Conservation (phyloP, 2,797 vertebrate species). For the Florisuga fusca region DNA sequence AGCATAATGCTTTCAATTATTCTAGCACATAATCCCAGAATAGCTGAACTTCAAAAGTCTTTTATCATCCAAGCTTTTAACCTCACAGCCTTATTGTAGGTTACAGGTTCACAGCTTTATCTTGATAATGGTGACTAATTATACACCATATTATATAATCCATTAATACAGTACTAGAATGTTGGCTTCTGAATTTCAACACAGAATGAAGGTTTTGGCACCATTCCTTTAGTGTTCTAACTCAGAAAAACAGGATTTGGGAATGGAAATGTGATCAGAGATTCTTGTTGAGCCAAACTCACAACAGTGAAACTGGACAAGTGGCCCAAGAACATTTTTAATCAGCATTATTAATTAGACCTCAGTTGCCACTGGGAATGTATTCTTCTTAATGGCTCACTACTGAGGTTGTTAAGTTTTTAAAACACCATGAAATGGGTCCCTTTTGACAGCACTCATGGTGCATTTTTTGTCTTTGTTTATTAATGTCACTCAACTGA, state of each 20-base stretch:
- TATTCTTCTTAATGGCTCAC: not conserved
- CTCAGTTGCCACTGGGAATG: not conserved
- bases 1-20: not conserved
- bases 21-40: not conserved
- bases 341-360: not conserved
- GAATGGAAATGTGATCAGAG: not conserved
- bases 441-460: conserved; percentile 12
- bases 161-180: not conserved
- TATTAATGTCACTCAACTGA: not conserved
- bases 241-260: not conserved
- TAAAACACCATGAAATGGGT: not conserved
- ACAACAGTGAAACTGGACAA: not conserved
- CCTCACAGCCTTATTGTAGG: not conserved
- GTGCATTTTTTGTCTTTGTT: conserved; percentile 16
- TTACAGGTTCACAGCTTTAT: not conserved
- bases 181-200: not conserved
- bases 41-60: not conserved
- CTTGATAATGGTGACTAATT: not conserved
- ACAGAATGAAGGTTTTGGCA: not conserved
- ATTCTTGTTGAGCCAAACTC: not conserved
- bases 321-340: not conserved
- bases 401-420: not conserved
- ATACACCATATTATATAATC: not conserved
- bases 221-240: not conserved
- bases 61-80: not conserved